Evolutionary conservation across 2,797 vertebrate species (phyloP).

Genomic region (Yasuhikotakia modesta): DNA sequence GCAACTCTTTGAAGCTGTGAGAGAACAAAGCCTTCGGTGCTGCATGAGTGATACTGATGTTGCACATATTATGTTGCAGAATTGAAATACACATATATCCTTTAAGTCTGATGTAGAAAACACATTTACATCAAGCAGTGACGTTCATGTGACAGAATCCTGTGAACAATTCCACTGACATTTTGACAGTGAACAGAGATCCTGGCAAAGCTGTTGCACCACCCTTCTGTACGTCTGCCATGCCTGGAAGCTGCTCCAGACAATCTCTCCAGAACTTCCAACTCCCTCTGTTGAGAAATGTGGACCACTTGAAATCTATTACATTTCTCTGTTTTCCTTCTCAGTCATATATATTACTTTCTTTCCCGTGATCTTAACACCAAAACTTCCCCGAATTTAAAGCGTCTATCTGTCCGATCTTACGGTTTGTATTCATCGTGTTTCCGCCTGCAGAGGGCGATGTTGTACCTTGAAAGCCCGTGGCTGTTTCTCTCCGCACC

Average conservation of each 20-base stretch:
- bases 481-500: background rate
- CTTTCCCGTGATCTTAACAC: background rate
- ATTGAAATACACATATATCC: background rate
- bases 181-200: slow-evolving; percentile 27
- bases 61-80: background rate
- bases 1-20: background rate
- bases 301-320: slow-evolving; percentile 20
- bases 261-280: slow-evolving; percentile 6
- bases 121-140: background rate
- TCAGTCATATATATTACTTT: slow-evolving; percentile 8
- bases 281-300: slow-evolving; percentile 15
- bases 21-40: background rate
- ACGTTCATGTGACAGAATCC: slow-evolving; percentile 1
- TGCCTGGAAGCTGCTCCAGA: slow-evolving; percentile 8
- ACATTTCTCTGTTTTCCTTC: background rate
- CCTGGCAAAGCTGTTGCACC: slow-evolving; percentile 26
- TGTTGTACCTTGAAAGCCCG: slow-evolving; percentile 62
- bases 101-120: background rate
- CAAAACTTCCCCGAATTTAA: background rate
- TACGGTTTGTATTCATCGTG: background rate
- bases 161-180: slow-evolving; percentile 14
- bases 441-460: slow-evolving; percentile 73
- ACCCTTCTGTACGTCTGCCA: slow-evolving; percentile 21
- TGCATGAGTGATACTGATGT: background rate
- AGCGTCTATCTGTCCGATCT: background rate